phyloP scores from a whole-genome alignment of 2,888 invertebrate genomes.

The Drosophila fungiperda region DNA sequence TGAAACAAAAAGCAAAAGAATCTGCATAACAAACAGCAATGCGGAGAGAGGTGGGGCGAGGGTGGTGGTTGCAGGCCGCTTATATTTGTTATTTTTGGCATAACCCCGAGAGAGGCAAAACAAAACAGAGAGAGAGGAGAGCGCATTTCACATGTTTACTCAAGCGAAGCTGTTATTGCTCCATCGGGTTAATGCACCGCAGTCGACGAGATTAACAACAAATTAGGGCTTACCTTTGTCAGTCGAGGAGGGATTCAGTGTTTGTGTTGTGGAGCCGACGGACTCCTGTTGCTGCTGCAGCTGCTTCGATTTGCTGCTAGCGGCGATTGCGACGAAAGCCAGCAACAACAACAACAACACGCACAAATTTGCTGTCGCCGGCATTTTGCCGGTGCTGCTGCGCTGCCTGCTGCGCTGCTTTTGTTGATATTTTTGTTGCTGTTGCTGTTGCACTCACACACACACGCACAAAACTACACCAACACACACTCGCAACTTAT shows the following conservation, averaged over 20 bases:
- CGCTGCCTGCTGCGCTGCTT: conserved; percentile 42
- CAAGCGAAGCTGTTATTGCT: conserved; percentile 51
- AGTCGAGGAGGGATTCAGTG: conserved; percentile 55
- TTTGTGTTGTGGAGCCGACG: conserved; percentile 44
- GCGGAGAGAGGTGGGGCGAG: background rate
- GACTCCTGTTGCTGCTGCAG: conserved; percentile 62
- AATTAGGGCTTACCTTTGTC: conserved; percentile 69
- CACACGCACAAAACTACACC: conserved; percentile 21
- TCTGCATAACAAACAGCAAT: conserved; percentile 72
- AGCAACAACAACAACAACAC: conserved; percentile 69
- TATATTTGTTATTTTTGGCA: conserved; percentile 72
- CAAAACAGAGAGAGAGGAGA: conserved; percentile 23
- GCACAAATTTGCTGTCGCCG: conserved; percentile 67
- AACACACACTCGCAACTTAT: conserved; percentile 36
- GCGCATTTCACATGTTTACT: conserved; percentile 58
- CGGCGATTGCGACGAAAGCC: conserved; percentile 43
- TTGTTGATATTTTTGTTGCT: conserved; percentile 28
- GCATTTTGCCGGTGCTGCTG: conserved; percentile 67
- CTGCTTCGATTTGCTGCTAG: conserved; percentile 49
- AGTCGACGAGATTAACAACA: conserved; percentile 56
- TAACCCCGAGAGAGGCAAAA: conserved; percentile 30
- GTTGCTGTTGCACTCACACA: conserved; percentile 32
- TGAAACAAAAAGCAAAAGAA: conserved; percentile 62
- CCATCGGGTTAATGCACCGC: conserved; percentile 66
- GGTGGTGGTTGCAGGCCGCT: background rate